Conservation (phyloP, 2,797 vertebrate genomes). For the Scolopax rusticola region DNA sequence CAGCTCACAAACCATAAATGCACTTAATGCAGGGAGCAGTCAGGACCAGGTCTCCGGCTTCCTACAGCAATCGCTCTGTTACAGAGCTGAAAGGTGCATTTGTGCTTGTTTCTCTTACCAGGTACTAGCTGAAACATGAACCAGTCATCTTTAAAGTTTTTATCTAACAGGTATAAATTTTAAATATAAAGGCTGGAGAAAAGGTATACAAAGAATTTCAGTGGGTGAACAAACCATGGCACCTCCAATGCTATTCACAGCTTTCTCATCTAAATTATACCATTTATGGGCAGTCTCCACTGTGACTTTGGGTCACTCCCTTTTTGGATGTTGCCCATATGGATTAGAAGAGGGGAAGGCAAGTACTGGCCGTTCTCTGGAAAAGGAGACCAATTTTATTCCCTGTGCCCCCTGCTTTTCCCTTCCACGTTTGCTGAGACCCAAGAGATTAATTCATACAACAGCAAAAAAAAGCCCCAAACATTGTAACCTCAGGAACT, state of each 20-base stretch:
- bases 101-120: neutral
- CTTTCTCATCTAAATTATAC: neutral
- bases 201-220: neutral
- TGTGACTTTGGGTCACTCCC: neutral
- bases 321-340: neutral
- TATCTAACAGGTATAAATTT: neutral
- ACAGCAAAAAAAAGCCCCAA: neutral
- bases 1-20: constrained; percentile 42
- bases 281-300: neutral
- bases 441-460: neutral
- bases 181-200: neutral
- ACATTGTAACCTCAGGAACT: neutral
- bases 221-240: neutral
- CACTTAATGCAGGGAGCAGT: constrained; percentile 21
- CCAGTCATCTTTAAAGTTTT: neutral
- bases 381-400: neutral
- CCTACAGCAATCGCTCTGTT: neutral
- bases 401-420: neutral
- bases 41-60: neutral
- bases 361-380: neutral
- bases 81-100: neutral
- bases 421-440: neutral
- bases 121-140: neutral
- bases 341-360: neutral
- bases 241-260: neutral